These are phyloP conservation scores for Peucedramus taeniatus DNA, from an alignment of 2,113 vertebrate genomes.

Conservation along the genomic window DNA sequence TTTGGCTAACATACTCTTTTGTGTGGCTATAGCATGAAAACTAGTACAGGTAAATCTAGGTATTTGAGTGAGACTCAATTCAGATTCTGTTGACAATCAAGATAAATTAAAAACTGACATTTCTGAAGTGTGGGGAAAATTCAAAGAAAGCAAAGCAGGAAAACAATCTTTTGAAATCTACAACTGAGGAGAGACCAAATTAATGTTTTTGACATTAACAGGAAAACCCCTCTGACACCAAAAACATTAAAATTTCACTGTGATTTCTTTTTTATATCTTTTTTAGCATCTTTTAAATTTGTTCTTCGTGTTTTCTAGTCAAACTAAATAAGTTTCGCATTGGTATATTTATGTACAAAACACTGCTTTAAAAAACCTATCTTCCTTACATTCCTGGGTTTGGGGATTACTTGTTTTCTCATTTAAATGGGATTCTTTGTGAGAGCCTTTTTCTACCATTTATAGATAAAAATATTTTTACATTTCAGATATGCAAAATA, in stretches of 20 bases:
- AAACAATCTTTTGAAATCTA: neutral
- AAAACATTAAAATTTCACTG: neutral
- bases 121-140: neutral
- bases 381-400: neutral
- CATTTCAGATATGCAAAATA: neutral
- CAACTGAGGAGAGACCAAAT: fast-evolving
- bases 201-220: neutral
- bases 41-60: neutral
- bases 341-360: neutral
- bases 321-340: neutral
- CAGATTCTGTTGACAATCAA: neutral
- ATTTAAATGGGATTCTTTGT: neutral
- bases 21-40: neutral
- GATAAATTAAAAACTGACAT: neutral
- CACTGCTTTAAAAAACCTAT: neutral
- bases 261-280: neutral
- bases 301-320: neutral
- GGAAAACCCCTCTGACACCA: neutral
- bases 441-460: neutral
- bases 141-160: neutral
- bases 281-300: neutral
- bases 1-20: neutral
- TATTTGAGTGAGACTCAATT: neutral
- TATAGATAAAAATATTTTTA: neutral
- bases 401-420: neutral